Base-by-base conservation (phyloP, 1,140 invertebrate genomes). In the Pseudomyrmex cubaensis region DNA sequence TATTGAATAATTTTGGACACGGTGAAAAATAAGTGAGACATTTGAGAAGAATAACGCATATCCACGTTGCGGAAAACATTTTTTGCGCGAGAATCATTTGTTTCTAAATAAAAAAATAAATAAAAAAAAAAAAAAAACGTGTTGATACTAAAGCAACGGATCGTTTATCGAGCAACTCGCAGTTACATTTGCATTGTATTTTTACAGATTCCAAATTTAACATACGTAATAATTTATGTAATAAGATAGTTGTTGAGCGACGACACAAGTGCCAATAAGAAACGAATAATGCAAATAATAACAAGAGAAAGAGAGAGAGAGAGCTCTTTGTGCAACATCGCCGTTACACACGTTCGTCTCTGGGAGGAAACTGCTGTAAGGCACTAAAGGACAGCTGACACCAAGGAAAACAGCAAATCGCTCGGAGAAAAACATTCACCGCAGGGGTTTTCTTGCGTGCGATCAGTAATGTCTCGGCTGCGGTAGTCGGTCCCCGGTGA, bases 391-490 rank as follows among this genome's bases (percentile, higher is more conserved):
- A 82, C 78, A 82, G 57, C 78, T 62, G 78, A 57, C 48, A 73
- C 78, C 70, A 17, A 82, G 48, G 78, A 82, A 75, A 82, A 82
- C 70, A 82, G 57, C 69, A 57, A 57, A 77, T 57, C 57, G 62
- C 5, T n/a, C 17, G 69, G 46, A 67, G n/a, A n/a, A 72, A 85
- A 63, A 72, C 57, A 69, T 35, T 35, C 52, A 73, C 59, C 72
- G 50, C 66, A 35, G 5, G 17, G 22, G 15, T n/a, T 64, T 78
- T 86, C 66, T 83, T 83, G 67, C 59, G 63, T n/a, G 56, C 54
- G 61, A 76, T 73, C 83, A 52, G 63, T 82, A 82, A 75, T 72
- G 82, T 12, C 57, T 35, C 63, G 67, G 67, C 46, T 54, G 54
- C 48, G 35, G 48, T 25, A 85, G 75, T 85, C 72, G 50, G 35